A percentile compares a stretch with the other conserved stretches of the same genome.
These are phyloP conservation scores for Dendrolimus punctatus DNA, from an alignment of 1,140 invertebrate genomes.

Conservation along the genomic window DNA sequence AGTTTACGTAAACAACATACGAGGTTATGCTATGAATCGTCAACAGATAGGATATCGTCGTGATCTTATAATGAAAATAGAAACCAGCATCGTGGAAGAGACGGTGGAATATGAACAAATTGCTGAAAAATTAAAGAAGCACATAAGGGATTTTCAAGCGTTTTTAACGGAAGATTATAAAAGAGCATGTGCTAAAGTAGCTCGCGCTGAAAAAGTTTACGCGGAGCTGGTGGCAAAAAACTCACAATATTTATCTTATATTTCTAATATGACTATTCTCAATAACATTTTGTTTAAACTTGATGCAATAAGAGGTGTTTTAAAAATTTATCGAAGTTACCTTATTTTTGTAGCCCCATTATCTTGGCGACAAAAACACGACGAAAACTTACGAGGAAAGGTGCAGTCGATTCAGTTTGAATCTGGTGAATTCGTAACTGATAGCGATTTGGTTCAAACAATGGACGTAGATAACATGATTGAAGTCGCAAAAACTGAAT, in stretches of 20 bases:
- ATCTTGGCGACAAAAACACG: slow-evolving; percentile 71
- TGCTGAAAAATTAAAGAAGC: slow-evolving; percentile 68
- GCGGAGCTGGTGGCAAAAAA: slow-evolving; percentile 65
- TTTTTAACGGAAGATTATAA: slow-evolving; percentile 77
- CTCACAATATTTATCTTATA: slow-evolving; percentile 66
- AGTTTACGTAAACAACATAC: slow-evolving; percentile 73
- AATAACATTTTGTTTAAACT: slow-evolving; percentile 75
- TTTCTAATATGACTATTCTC: slow-evolving; percentile 61
- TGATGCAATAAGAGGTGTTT: slow-evolving; percentile 75
- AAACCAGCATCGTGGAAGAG: slow-evolving; percentile 74
- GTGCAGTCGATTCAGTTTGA: slow-evolving; percentile 49
- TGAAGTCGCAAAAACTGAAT: slow-evolving; percentile 53
- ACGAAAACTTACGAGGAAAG: slow-evolving; percentile 42
- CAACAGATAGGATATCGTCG: slow-evolving; percentile 74
- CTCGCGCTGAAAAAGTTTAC: slow-evolving; percentile 67
- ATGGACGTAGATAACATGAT: slow-evolving; percentile 59
- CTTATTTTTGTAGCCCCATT: slow-evolving; percentile 76
- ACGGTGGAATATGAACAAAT: slow-evolving; percentile 68
- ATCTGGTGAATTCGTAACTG: slow-evolving; percentile 40
- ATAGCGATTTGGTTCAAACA: slow-evolving; percentile 52
- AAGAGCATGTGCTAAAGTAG: slow-evolving; percentile 70
- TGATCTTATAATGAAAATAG: slow-evolving; percentile 74
- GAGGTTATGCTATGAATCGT: slow-evolving; percentile 71
- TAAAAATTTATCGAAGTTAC: slow-evolving; percentile 78
- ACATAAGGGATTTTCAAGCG: slow-evolving; percentile 75